Base-by-base conservation (phyloP, 2,113 vertebrate species). In the Oryzias curvinotus region DNA sequence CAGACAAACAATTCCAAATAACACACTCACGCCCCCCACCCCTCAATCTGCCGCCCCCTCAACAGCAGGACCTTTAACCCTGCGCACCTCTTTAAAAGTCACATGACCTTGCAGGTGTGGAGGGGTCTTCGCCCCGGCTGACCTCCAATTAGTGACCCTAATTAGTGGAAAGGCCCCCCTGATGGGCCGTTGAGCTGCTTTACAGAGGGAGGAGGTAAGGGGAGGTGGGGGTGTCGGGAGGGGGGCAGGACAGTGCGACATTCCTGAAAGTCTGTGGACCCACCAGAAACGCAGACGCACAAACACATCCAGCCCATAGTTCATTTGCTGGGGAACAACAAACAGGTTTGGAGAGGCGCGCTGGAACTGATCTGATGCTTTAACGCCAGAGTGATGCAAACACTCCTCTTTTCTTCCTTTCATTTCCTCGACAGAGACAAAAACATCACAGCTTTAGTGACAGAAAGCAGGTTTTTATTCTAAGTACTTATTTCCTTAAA, bases 51-150 rank as follows among this genome's bases (percentile, higher is more conserved):
- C 68, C 47, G 57, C 72, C 56, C 42, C 28, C 55, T 28, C 54
- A 4, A 71, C 36, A 57, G 57, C 25, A 21, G 21, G 70, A 86
- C 91, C 92, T 69, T 62, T 86, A 82, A 90, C 90, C 90, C 81
- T 7, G 52, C 75, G 87, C 90, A 92, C 88, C 91, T 91, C 89
- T 87, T 79, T 81, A 67, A 79, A 70, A 82, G 89, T 91, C 91
- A 92, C 90, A 91, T 92, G 92, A 92, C 84, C 77, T 3, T 80
- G 91, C 92, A 93, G 91, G 91, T 93, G 92, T 91, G 91, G 90
- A 91, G 90, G 85, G 90, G 90, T 90, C 86, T 87, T 84, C 75
- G 78, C 77, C 82, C 87, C 44, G 66, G 62, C 75, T 63, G 82
- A 80, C 91, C 89, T 76, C 89, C 87, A 93, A 92, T 93, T 91